Percentiles rank a stretch among this genome's conserved stretches.
These are phyloP conservation scores for Microcebus jonahi DNA, from an alignment of 2,113 vertebrate genomes.

Conservation along the genomic window DNA sequence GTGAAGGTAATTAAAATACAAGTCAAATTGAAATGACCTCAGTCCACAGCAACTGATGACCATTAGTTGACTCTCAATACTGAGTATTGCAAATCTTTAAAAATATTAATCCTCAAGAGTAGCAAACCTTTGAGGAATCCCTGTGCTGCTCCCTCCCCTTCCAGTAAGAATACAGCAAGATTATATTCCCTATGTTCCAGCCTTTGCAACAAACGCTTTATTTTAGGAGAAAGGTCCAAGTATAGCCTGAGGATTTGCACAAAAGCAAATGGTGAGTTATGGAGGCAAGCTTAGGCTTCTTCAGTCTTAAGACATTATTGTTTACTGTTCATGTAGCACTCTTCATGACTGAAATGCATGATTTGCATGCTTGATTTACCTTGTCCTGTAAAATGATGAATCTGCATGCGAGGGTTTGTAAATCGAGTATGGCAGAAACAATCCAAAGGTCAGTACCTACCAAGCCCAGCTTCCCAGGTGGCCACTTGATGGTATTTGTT, in stretches of 20 bases:
- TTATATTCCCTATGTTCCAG: neutral
- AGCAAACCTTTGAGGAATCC: neutral
- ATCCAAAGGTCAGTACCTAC: neutral
- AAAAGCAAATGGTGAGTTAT: neutral
- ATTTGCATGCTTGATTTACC: conserved; percentile 8
- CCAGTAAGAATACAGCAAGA: neutral
- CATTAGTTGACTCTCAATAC: conserved; percentile 11
- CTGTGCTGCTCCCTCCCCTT: neutral
- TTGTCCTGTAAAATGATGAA: conserved; percentile 46
- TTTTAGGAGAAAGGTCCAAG: neutral
- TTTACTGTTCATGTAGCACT: neutral
- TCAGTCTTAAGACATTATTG: neutral
- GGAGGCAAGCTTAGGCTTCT: neutral
- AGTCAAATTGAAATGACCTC: conserved; percentile 8
- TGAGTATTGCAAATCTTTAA: conserved; percentile 17
- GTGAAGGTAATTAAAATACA: conserved; percentile 41
- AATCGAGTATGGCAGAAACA: neutral
- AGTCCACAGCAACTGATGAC: neutral
- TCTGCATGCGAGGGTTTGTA: neutral
- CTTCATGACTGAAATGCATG: neutral
- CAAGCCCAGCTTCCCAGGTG: neutral
- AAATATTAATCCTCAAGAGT: neutral
- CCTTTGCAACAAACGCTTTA: neutral
- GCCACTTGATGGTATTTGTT: neutral
- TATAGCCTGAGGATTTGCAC: neutral